These are phyloP conservation scores for Entomyzon cyanotis DNA, from an alignment of 2,113 vertebrate genomes.

Conservation along the genomic window DNA sequence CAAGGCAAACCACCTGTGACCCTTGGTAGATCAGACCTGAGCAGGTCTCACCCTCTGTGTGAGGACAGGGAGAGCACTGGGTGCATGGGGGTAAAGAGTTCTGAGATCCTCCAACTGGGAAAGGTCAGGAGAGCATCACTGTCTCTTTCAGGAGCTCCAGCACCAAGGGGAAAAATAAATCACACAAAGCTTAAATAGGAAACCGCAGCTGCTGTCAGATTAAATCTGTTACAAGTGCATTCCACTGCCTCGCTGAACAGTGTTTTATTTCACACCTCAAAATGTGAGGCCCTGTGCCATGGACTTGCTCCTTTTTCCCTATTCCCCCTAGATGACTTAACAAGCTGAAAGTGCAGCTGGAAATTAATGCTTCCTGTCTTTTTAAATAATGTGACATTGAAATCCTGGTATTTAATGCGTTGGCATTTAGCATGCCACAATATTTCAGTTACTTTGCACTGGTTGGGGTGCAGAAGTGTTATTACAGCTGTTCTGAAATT, in stretches of 20 bases:
- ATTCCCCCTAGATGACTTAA: conserved; percentile 64
- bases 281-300: conserved; percentile 54
- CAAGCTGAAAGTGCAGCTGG: conserved; percentile 75
- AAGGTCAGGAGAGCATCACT: conserved; percentile 23
- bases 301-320: conserved; percentile 59
- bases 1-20: neutral
- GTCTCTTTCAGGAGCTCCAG: conserved; percentile 42
- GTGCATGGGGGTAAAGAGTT: neutral
- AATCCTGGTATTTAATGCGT: conserved; percentile 73
- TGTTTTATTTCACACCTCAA: conserved; percentile 61
- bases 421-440: conserved; percentile 82
- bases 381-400: conserved; percentile 81
- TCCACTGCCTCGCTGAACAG: conserved; percentile 32
- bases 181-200: conserved; percentile 45
- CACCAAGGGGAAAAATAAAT: conserved; percentile 38
- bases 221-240: conserved; percentile 61
- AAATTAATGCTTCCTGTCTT: conserved; percentile 83
- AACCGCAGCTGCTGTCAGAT: conserved; percentile 66
- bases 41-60: neutral
- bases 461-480: conserved; percentile 80
- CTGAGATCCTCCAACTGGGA: neutral
- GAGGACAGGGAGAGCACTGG: neutral
- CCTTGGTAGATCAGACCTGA: neutral
- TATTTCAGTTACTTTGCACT: conserved; percentile 83
- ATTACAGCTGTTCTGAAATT: conserved; percentile 88